phyloP scores from a whole-genome alignment of 2,113 vertebrate genomes.

The Acinonyx jubatus region DNA sequence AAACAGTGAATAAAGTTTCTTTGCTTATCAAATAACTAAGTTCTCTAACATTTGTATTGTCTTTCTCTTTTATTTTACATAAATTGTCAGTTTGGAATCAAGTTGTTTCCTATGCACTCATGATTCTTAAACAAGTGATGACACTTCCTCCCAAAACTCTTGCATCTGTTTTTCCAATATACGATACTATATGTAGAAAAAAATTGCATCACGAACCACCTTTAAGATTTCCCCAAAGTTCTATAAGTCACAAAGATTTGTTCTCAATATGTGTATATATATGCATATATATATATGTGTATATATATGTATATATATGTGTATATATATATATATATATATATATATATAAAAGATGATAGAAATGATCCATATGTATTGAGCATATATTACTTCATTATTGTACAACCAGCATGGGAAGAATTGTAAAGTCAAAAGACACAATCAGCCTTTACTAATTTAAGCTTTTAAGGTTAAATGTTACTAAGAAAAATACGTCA shows the following conservation, averaged over 20 bases:
- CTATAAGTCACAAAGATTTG: neutral
- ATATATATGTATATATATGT: too few relatives aligned
- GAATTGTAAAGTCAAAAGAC: neutral
- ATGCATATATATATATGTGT: too few relatives aligned
- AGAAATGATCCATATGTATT: accelerated
- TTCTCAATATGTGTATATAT: neutral
- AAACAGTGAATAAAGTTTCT: neutral
- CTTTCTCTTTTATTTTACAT: neutral
- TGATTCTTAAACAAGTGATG: neutral
- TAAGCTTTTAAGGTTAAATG: neutral
- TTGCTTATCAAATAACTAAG: neutral
- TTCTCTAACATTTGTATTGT: neutral
- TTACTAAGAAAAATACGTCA: neutral
- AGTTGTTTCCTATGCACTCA: neutral
- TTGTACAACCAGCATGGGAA: neutral
- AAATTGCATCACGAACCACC: neutral
- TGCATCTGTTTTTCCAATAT: neutral
- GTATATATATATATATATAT: neutral
- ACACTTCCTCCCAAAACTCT: neutral
- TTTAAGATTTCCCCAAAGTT: neutral
- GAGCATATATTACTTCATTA: neutral
- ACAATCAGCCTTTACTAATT: neutral
- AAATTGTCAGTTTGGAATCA: neutral
- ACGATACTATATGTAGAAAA: too few relatives aligned
- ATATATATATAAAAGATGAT: neutral